Evolutionary conservation across 2,113 vertebrate genomes (phyloP).

Genomic region (Ariopsis seemanni): DNA sequence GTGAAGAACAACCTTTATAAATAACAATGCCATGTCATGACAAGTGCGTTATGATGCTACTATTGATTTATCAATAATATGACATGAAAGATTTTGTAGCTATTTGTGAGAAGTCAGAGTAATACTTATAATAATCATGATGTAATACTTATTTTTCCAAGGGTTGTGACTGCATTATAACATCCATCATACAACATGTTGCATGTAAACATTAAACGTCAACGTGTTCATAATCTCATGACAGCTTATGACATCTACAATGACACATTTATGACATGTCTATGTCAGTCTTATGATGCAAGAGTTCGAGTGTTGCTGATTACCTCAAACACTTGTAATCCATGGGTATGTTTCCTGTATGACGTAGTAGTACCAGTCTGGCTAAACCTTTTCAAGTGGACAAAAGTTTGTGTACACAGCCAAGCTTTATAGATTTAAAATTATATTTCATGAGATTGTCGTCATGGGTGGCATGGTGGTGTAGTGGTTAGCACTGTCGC

Average conservation of each 20-base stretch:
- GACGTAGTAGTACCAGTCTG: not conserved
- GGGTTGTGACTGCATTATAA: not conserved
- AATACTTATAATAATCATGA: not conserved
- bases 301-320: not conserved
- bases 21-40: not conserved
- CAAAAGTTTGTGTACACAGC: not conserved
- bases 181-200: not conserved
- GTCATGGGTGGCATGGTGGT: no score
- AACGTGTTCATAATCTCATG: not conserved
- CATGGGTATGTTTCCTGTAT: not conserved
- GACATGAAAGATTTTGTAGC: not conserved
- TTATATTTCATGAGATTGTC: not conserved
- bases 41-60: not conserved
- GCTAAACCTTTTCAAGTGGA: not conserved
- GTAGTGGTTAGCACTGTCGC: no score
- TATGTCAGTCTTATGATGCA: not conserved
- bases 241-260: not conserved
- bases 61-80: not conserved
- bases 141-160: not conserved
- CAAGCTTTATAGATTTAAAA: not conserved
- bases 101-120: not conserved
- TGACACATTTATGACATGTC: not conserved
- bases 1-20: not conserved
- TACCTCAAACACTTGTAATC: not conserved
- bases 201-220: not conserved